These are phyloP conservation scores for Acanthis flammea DNA, from an alignment of 2,797 vertebrate genomes.

Conservation along the genomic window DNA sequence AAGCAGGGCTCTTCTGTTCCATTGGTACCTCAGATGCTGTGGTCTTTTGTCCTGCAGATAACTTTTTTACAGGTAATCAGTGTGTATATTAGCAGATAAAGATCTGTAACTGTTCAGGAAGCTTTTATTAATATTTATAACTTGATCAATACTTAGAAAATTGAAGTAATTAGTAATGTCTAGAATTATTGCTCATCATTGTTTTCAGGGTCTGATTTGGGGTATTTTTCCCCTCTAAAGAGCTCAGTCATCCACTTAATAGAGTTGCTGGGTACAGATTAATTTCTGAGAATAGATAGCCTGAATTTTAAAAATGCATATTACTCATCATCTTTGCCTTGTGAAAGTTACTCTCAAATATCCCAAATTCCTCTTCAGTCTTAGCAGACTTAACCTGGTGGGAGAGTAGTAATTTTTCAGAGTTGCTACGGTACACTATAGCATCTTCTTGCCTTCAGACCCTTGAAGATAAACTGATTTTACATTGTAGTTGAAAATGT, in stretches of 20 bases:
- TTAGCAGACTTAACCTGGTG: background rate
- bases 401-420: background rate
- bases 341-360: background rate
- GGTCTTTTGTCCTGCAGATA: background rate
- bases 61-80: background rate
- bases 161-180: background rate
- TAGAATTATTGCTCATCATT: background rate
- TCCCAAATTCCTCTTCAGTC: background rate
- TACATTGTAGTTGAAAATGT: background rate
- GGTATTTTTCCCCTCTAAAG: accelerated
- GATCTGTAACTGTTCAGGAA: background rate
- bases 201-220: background rate
- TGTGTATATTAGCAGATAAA: background rate
- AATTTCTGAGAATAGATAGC: background rate
- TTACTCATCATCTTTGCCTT: background rate
- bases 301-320: background rate
- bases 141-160: background rate
- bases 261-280: background rate
- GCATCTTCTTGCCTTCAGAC: background rate
- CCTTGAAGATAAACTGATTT: background rate
- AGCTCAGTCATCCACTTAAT: background rate
- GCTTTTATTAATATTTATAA: background rate
- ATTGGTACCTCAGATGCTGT: background rate
- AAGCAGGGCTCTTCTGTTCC: background rate
- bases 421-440: background rate